Base-by-base conservation (phyloP, 2,113 vertebrate species). In the Tragelaphus imberbis region DNA sequence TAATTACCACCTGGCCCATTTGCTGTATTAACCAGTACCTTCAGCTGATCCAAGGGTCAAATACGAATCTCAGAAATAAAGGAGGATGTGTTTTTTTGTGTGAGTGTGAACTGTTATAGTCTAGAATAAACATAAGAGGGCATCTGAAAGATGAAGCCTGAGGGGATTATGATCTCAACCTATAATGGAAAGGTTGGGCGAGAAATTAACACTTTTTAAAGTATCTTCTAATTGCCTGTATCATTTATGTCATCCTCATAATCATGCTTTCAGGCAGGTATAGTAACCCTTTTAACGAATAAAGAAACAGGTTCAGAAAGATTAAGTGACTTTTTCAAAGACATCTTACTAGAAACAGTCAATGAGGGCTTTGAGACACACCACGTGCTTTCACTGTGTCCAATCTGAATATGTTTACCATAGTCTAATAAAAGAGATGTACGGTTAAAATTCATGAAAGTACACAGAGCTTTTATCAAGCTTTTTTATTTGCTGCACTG, bases 1-100 rank as follows among this genome's bases (percentile, higher is more conserved):
- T 96, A 86, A 93, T 97, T 91, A 84, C 27, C 51, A 95, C 84
- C 81, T 85, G 77, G 44, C 8, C 59, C 77, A 61, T 55, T 80
- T 71, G 28, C 47, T 30, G 28, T 14, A 80, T 63, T 94, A 55
- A 91, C 77, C 79, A 90, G 84, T 81, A 86, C 25, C 59, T 92
- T 82, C 40, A 58, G 49, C 14, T 82, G 86, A 90, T 80, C 56
- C 47, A 55, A 93, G 44, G 55, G 25, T 68, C 92, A 87, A 96
- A 84, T 75, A 68, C n/a, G 30, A 94, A 81, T 40, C 44, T 82
- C 58, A 77, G 84, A 92, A 77, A 79, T 56, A 53, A 95, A 97
- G 30, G n/a, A 85, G 27, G 7, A 63, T 53, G 27, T 1, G 14
- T 61, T 53, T 40, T 79, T 59, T 14, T 61, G 36, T 75, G n/a